Evolutionary conservation across 2,797 vertebrate species (phyloP).

Genomic region (Pelochelys cantorii): DNA sequence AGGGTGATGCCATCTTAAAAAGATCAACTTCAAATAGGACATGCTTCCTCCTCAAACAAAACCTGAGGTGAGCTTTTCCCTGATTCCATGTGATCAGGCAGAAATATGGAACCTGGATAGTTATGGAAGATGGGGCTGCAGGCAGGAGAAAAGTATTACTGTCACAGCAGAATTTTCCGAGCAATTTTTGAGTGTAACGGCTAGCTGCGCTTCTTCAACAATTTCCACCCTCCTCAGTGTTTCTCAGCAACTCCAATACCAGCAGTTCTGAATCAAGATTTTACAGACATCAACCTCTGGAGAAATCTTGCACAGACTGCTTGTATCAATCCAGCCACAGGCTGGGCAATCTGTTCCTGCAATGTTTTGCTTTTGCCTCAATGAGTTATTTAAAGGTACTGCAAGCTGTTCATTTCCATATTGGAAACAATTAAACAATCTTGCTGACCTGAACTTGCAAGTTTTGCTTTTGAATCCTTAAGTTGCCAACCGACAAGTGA

Average conservation of each 20-base stretch:
- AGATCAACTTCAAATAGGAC: background rate
- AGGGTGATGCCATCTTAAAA: background rate
- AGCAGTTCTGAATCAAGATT: conserved; percentile 5
- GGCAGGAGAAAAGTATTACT: conserved; percentile 25
- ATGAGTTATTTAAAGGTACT: conserved; percentile 40
- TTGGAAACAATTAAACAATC: background rate
- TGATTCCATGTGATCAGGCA: background rate
- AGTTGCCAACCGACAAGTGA: background rate
- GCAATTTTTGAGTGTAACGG: background rate
- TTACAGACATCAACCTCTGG: conserved; percentile 34
- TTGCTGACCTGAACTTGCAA: background rate
- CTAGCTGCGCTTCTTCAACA: conserved; percentile 16
- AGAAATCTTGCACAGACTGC: conserved; percentile 68
- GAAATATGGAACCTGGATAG: conserved; percentile 35
- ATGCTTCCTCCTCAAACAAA: background rate
- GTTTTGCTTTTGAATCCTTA: background rate
- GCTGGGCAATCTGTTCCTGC: conserved; percentile 64
- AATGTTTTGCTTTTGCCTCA: background rate
- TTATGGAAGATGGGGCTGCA: conserved; percentile 4
- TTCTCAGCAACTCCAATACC: conserved; percentile 21
- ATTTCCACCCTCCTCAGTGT: background rate
- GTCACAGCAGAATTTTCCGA: conserved; percentile 18
- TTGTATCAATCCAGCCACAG: conserved; percentile 60
- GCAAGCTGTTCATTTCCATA: conserved; percentile 38
- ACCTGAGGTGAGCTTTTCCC: background rate